Evolutionary conservation across 2,888 invertebrate genomes (phyloP), one percentile per base, ranked within the genome.

Genomic region (Epinotia bilunana): DNA sequence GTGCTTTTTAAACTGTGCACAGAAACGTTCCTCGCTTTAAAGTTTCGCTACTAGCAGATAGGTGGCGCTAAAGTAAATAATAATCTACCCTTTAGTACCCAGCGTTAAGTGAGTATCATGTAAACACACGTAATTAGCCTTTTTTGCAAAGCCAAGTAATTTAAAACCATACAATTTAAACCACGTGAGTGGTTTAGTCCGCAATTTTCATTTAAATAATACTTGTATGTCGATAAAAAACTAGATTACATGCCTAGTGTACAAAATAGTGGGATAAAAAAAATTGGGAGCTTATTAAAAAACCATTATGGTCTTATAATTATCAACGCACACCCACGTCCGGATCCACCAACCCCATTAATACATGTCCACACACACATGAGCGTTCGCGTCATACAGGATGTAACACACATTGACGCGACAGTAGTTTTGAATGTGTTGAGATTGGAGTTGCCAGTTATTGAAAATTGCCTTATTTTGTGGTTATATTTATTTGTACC

Each of bases 241-340:
- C 65, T 67, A 74, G 80, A 78, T 72, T 64, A 58, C 73, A 78
- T 71, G 57, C 20, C 53, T 11, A 63, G 70, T 72, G 18, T 60
- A 74, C 69, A 74, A 74, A 73, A 43, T 69, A 60, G 69, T 69
- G 79, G 76, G 76, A 72, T 77, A 77, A 81, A 88, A 87, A 87
- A 88, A 86, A 82, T 82, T 84, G 79, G 84, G 81, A 88, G 87
- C 91, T 91, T 93, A 92, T 93, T 92, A 93, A 92, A 93, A 92
- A 91, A 89, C 87, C 89, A 92, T 93, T 92, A 91, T 85, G 83
- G 83, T 88, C 84, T 88, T 87, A 91, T 93, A 93, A 93, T 93
- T 92, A 75, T 72, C 72, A 72, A 92, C 88, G 86, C 87, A 90
- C 90, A 88, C 88, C 91, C 89, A 91, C 91, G 90, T 86, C 83